A percentile compares a stretch with the other conserved stretches of the same genome.
Conservation (phyloP, 2,888 invertebrate species). For the Galerucella calmariensis region DNA sequence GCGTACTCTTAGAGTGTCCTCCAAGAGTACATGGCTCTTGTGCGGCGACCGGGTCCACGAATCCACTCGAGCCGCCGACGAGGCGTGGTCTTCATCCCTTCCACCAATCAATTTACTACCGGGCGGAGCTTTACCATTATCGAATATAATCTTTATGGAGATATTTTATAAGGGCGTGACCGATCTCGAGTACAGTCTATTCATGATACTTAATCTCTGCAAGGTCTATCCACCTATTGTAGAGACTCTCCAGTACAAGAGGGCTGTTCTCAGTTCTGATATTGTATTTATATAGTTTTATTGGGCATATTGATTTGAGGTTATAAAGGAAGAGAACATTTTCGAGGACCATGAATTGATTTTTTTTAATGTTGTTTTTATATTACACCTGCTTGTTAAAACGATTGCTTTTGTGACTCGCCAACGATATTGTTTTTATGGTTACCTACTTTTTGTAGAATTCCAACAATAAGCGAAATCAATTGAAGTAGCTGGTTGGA, state of each 20-base stretch:
- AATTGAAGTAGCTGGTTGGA: neutral
- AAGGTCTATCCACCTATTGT: conserved; percentile 57
- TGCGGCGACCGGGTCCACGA: conserved; percentile 61
- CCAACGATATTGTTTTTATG: neutral
- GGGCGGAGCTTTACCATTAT: conserved; percentile 17
- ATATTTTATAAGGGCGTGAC: conserved; percentile 25
- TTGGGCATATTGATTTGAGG: conserved; percentile 63
- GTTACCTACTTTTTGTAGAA: neutral
- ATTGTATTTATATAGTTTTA: conserved; percentile 66
- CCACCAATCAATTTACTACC: conserved; percentile 28
- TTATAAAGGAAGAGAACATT: conserved; percentile 46
- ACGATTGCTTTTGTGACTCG: conserved; percentile 5
- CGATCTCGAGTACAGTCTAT: conserved; percentile 41
- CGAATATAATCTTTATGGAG: conserved; percentile 25
- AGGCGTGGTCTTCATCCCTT: conserved; percentile 17
- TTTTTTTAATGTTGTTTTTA: conserved; percentile 39
- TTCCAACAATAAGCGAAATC: neutral
- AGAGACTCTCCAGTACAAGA: conserved; percentile 56
- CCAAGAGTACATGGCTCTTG: conserved; percentile 67
- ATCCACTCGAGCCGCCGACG: conserved; percentile 33
- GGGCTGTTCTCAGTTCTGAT: conserved; percentile 60
- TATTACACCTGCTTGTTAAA: conserved; percentile 19
- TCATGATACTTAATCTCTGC: conserved; percentile 49
- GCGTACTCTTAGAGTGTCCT: conserved; percentile 67
- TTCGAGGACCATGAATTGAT: conserved; percentile 50